These are phyloP conservation scores for Ochropleura leucogaster DNA, from an alignment of 2,888 invertebrate species.

Conservation along the genomic window DNA sequence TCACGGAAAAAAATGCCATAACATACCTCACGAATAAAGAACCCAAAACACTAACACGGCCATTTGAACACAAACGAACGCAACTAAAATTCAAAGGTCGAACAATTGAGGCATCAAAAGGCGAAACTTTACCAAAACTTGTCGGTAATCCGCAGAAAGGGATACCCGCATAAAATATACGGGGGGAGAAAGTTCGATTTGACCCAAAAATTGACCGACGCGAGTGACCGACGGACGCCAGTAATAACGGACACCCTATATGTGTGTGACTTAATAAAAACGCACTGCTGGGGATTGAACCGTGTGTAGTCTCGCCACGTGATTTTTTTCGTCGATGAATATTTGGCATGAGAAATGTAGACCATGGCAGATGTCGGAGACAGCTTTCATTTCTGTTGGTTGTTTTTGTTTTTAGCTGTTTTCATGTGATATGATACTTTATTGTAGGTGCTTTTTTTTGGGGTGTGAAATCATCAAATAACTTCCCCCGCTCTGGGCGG, in stretches of 20 bases:
- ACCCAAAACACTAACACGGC: slow-evolving; percentile 21
- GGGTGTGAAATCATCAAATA: no score
- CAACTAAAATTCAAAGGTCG: slow-evolving; percentile 63
- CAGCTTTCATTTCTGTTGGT: background rate
- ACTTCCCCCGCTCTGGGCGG: no score
- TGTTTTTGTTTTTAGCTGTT: background rate
- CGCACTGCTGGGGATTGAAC: slow-evolving; percentile 58
- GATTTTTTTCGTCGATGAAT: slow-evolving; percentile 52
- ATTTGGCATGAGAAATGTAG: slow-evolving; percentile 38
- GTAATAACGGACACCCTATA: slow-evolving; percentile 80
- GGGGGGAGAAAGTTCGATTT: slow-evolving; percentile 70
- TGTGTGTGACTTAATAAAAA: slow-evolving; percentile 83
- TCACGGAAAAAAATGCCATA: background rate
- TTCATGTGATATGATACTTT: background rate
- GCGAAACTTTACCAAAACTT: slow-evolving; percentile 65
- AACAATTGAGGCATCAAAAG: slow-evolving; percentile 64
- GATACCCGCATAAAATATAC: slow-evolving; percentile 69
- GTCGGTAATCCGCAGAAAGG: slow-evolving; percentile 65
- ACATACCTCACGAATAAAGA: slow-evolving; percentile 18
- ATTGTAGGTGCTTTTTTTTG: no score
- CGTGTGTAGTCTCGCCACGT: slow-evolving; percentile 18
- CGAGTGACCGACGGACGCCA: slow-evolving; percentile 73
- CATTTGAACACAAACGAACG: slow-evolving; percentile 51
- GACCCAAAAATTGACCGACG: slow-evolving; percentile 82
- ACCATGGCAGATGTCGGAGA: slow-evolving; percentile 18